Evolutionary conservation across 2,113 vertebrate genomes (phyloP).

Genomic region (Artemisiospiza belli): DNA sequence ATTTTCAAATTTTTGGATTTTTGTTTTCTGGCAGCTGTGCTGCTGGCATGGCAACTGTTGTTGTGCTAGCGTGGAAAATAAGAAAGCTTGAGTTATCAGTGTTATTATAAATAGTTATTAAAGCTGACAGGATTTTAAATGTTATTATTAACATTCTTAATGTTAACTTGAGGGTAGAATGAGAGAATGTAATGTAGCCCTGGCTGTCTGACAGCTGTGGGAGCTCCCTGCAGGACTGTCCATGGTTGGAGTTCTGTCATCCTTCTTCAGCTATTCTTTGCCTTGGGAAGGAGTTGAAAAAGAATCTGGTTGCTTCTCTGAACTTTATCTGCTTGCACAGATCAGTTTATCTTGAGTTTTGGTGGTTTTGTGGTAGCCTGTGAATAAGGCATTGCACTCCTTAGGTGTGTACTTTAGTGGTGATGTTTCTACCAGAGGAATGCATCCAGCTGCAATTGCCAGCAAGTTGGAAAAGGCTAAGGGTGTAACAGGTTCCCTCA

Average conservation of each 20-base stretch:
- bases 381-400: neutral
- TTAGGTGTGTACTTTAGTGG: neutral
- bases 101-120: slow-evolving; percentile 52
- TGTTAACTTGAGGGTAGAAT: slow-evolving; percentile 5
- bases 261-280: neutral
- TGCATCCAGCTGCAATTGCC: neutral
- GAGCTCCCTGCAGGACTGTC: neutral
- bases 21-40: neutral
- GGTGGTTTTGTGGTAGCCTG: neutral
- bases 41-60: slow-evolving; percentile 28
- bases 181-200: neutral
- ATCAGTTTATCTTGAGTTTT: neutral
- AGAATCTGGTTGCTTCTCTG: neutral
- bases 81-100: slow-evolving; percentile 20
- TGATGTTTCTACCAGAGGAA: neutral
- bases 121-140: slow-evolving; percentile 19
- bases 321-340: neutral
- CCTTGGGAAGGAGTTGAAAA: neutral
- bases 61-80: slow-evolving; percentile 17
- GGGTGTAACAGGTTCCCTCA: neutral
- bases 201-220: slow-evolving; percentile 1
- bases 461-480: neutral
- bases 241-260: neutral
- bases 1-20: neutral
- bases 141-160: slow-evolving; percentile 37